These are phyloP conservation scores for Sturmia bella DNA, from an alignment of 2,888 invertebrate genomes.

Conservation along the genomic window DNA sequence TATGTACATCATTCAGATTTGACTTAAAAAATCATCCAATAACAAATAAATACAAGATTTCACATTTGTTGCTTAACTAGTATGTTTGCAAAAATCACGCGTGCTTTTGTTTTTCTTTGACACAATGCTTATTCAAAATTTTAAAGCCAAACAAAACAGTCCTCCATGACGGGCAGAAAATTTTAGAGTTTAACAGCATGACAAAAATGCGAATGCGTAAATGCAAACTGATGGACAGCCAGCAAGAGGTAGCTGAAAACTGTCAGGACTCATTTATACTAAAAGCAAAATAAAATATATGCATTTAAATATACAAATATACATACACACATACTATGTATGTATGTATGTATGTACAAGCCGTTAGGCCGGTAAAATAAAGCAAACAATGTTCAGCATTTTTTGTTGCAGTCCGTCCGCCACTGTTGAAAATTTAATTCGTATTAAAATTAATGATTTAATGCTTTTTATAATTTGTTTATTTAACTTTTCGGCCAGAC, in stretches of 20 bases:
- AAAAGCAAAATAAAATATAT: constrained; percentile 7
- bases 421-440: too few relatives aligned
- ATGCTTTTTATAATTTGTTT: constrained; percentile 16
- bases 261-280: constrained; percentile 35
- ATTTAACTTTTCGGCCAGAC: constrained; percentile 50
- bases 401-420: neutral
- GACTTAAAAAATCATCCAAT: too few relatives aligned
- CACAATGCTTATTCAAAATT: too few relatives aligned
- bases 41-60: too few relatives aligned
- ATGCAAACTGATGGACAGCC: constrained; percentile 17
- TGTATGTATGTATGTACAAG: too few relatives aligned
- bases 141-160: too few relatives aligned
- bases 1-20: too few relatives aligned
- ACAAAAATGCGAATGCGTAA: constrained; percentile 13
- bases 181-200: neutral
- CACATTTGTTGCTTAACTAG: too few relatives aligned
- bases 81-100: too few relatives aligned
- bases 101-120: too few relatives aligned
- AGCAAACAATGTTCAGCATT: constrained; percentile 27
- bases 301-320: neutral
- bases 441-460: constrained; percentile 31
- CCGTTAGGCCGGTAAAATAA: constrained; percentile 24
- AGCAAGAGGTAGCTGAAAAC: constrained; percentile 32
- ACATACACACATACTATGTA: too few relatives aligned
- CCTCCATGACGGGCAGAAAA: neutral